Percentiles rank a stretch among this genome's conserved stretches.
Conservation (phyloP, 2,888 invertebrate genomes). For the Cryptus armator region DNA sequence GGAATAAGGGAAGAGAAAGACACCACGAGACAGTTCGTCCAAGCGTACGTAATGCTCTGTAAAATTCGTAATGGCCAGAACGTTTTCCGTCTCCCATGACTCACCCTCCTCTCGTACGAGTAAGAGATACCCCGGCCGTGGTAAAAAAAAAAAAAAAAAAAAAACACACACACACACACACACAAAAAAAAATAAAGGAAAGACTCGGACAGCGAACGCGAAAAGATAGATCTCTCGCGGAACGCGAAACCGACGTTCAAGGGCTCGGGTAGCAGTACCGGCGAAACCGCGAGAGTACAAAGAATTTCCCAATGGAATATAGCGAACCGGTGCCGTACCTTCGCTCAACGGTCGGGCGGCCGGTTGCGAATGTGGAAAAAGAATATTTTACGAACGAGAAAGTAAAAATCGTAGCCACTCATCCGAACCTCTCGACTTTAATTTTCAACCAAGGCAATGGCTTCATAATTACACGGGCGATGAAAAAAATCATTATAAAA, state of each 20-base stretch:
- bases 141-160: constrained; percentile 13
- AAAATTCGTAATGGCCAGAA: constrained; percentile 77
- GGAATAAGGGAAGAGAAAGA: constrained; percentile 73
- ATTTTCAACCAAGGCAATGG: constrained; percentile 13
- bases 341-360: constrained; percentile 10
- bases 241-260: constrained; percentile 52
- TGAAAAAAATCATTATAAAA: too few relatives aligned
- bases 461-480: neutral
- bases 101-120: constrained; percentile 7
- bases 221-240: constrained; percentile 58
- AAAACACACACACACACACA: too few relatives aligned
- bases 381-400: constrained; percentile 45
- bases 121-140: constrained; percentile 43
- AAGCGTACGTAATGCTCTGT: constrained; percentile 77
- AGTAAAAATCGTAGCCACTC: constrained; percentile 21
- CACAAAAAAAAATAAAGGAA: constrained; percentile 1
- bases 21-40: constrained; percentile 54
- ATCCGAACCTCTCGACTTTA: constrained; percentile 1
- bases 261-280: constrained; percentile 13
- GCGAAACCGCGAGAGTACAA: constrained; percentile 30
- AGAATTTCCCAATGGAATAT: constrained; percentile 61
- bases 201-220: constrained; percentile 43
- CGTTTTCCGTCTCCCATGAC: constrained; percentile 38
- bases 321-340: constrained; percentile 33
- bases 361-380: constrained; percentile 4